Percentiles rank a stretch among this genome's conserved stretches.
These are phyloP conservation scores for Antigone vipio DNA, from an alignment of 2,113 vertebrate species.

Conservation along the genomic window DNA sequence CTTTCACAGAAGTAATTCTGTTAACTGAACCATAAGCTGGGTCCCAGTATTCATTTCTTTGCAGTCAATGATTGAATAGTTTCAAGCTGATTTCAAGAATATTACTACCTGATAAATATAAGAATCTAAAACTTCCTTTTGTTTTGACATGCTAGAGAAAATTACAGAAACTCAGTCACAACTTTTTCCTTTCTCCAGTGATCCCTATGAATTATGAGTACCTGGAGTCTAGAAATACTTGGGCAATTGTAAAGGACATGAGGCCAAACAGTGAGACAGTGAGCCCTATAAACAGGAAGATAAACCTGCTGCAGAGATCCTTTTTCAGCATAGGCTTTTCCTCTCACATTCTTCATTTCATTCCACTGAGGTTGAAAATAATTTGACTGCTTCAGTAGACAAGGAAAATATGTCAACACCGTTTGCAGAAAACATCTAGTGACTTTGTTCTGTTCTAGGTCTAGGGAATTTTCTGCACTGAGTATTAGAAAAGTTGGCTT, in stretches of 20 bases:
- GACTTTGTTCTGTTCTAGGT: not conserved
- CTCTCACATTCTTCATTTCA: not conserved
- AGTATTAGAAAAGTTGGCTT: not conserved
- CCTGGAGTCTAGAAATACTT: not conserved
- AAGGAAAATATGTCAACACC: not conserved
- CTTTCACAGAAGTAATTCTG: not conserved
- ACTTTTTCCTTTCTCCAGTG: not conserved
- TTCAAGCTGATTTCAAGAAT: not conserved
- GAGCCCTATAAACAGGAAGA: not conserved
- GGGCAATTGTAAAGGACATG: not conserved
- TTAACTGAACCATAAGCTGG: not conserved
- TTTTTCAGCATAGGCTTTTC: not conserved
- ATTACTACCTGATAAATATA: not conserved
- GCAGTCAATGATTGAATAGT: not conserved
- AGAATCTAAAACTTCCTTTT: not conserved
- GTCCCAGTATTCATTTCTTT: not conserved
- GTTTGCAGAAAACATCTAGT: not conserved
- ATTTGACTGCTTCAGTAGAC: rapidly evolving
- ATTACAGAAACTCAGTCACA: not conserved
- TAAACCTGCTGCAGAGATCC: not conserved
- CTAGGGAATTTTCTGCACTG: not conserved
- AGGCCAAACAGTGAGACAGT: not conserved
- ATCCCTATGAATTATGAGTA: not conserved
- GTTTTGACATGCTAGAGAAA: not conserved
- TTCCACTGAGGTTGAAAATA: not conserved